phyloP scores from a whole-genome alignment of 1,140 invertebrate species.

The Ephestia elutella region DNA sequence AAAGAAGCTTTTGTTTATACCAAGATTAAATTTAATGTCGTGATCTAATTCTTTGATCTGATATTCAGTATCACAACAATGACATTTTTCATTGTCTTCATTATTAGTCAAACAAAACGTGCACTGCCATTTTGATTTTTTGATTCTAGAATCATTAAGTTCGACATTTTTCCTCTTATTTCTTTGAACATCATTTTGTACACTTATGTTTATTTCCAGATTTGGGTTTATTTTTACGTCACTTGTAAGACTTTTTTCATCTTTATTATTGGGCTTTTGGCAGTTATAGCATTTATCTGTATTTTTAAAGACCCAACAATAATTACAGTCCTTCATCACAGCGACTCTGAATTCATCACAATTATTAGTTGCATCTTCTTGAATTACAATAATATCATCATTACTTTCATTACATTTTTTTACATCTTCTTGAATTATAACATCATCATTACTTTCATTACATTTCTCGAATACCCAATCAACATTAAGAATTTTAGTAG shows the following conservation, averaged over 20 bases:
- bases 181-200: background rate
- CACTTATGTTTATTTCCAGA: conserved; percentile 3
- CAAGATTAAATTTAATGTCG: conserved; percentile 21
- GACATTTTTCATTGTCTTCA: conserved; percentile 25
- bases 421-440: too few species aligned
- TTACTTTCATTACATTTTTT: background rate
- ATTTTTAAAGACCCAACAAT: conserved; percentile 48
- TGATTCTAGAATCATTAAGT: background rate
- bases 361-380: background rate
- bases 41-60: background rate
- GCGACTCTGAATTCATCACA: background rate
- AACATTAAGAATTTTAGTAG: background rate
- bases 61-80: conserved; percentile 26
- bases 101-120: conserved; percentile 36
- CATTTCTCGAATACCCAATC: background rate
- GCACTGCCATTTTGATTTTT: conserved; percentile 36
- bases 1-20: conserved; percentile 5
- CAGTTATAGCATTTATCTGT: conserved; percentile 8
- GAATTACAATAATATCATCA: background rate
- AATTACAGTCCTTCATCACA: conserved; percentile 26
- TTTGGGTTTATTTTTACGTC: background rate
- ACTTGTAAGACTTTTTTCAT: background rate
- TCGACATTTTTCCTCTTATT: conserved; percentile 9
- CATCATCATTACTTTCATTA: background rate
- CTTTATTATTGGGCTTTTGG: background rate